Base-by-base conservation (phyloP, 2,888 invertebrate genomes). In the Linnaemya tessellans region DNA sequence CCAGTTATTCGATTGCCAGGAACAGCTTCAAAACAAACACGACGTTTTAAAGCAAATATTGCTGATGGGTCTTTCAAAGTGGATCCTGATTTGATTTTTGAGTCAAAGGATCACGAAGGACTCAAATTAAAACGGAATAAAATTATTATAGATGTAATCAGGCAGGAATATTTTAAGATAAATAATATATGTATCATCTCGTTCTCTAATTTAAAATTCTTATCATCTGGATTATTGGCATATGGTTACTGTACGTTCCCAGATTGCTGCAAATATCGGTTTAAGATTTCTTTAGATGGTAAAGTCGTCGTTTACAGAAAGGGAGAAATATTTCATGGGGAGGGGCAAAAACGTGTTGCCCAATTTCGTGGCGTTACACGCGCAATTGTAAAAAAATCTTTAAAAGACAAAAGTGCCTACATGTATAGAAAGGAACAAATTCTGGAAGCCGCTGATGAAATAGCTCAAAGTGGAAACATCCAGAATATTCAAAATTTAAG, bases 361-460 rank as follows among this genome's bases (percentile, higher is more conserved):
- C n/a, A 65, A 25, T 46, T 65, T 65, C 46, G 46, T n/a, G 65
- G 65, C 25, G 25, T 65, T 70, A 70, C 49, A 56, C 60, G n/a
- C n/a, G n/a, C n/a, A n/a, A n/a, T n/a, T n/a, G n/a, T n/a, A n/a
- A n/a, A n/a, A n/a, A n/a, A n/a, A n/a, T n/a, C n/a, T n/a, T n/a
- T n/a, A n/a, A n/a, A n/a, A n/a, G n/a, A n/a, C n/a, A n/a, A n/a
- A n/a, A n/a, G n/a, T n/a, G n/a, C n/a, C n/a, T n/a, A n/a, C n/a
- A n/a, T n/a, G n/a, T n/a, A n/a, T n/a, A n/a, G n/a, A n/a, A n/a
- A n/a, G n/a, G n/a, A n/a, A n/a, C n/a, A n/a, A n/a, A n/a, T n/a
- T n/a, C n/a, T n/a, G 8, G 1, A 64, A 71, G 68, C 71, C 4
- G 15, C 38, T n/a, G 79, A 68, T 41, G 79, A 70, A 70, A 80